Evolutionary conservation across 2,113 vertebrate genomes (phyloP), one percentile per base, ranked within the genome.

Genomic region (Petrocephalus zakoni): DNA sequence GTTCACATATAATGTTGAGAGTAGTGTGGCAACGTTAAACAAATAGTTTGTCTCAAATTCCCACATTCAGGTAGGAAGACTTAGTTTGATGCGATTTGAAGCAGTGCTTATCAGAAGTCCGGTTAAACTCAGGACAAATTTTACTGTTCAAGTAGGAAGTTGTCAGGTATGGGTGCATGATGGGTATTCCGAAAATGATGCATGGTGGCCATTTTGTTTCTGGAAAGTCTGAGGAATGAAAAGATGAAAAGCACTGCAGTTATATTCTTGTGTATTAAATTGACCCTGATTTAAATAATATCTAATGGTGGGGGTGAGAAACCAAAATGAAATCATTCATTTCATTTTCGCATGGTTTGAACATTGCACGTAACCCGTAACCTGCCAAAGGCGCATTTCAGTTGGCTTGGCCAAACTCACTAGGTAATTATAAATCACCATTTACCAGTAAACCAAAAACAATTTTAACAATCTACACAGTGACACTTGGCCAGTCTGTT

Each of bases 71-170:
- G 56, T 42, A n/a, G 52, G 11, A 49, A 78, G 29, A 82, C 7
- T 25, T 29, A 46, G 4, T 7, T 34, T 29, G 13, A 47, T 13
- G 47, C 42, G 88, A 56, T 86, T 86, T 52, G 29, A 78, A 75
- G 25, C 46, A 17, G 82, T 42, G 25, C 82, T 89, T 85, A 37
- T 68, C 29, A 46, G 58, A 46, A 9, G 64, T 37, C 29, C 15
- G 19, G 29, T 46, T 89, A 15, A 37, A 75, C 83, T 89, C 84
- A 89, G 84, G 88, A 72, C 46, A 52, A 52, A 29, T 61, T 46
- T 64, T 68, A 55, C 84, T 86, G 88, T 86, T 86, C 22, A 75
- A 86, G 46, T 75, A 86, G 84, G 47, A 83, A 89, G 83, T 9
- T 9, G 34, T 75, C 88, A 89, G 84, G 61, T 55, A 89, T 53